Evolutionary conservation across 2,113 vertebrate species (phyloP).

Genomic region (Neogale vison): DNA sequence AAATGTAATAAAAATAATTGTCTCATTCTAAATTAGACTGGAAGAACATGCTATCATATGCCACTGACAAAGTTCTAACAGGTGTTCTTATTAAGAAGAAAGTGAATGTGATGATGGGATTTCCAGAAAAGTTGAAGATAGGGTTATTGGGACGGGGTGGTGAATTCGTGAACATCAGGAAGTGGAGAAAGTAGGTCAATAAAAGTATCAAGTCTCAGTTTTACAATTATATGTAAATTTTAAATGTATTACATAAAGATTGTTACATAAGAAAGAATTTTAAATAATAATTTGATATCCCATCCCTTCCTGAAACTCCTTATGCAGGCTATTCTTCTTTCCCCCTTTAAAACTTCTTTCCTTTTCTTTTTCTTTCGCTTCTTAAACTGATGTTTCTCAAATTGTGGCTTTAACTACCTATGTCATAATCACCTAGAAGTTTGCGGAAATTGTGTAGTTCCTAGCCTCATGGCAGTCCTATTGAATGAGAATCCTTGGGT

Average conservation of each 20-base stretch:
- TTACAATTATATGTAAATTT: not conserved
- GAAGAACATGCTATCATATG: not conserved
- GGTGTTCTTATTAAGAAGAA: not conserved
- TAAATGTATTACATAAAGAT: not conserved
- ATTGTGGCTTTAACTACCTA: not conserved
- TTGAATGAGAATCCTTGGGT: not conserved
- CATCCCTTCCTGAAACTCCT: not conserved
- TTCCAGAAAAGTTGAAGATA: not conserved
- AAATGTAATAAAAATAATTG: not conserved
- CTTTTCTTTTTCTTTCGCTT: not conserved
- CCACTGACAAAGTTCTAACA: not conserved
- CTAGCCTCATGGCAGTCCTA: not conserved
- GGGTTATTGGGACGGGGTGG: not conserved
- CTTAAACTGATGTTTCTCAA: conserved; percentile 44
- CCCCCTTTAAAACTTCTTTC: not conserved
- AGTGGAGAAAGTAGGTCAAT: not conserved
- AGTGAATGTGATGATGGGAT: not conserved
- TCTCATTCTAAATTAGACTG: conserved; percentile 28
- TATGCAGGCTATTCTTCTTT: not conserved
- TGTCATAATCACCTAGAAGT: not conserved
- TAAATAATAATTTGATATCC: not conserved
- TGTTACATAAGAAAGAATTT: conserved; percentile 14
- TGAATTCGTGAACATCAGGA: not conserved
- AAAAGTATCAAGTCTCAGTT: not conserved
- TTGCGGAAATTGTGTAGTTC: not conserved